Evolutionary conservation across 2,113 vertebrate genomes (phyloP), one percentile per base, ranked within the genome.

Genomic region (Psilopsiagon aymara): DNA sequence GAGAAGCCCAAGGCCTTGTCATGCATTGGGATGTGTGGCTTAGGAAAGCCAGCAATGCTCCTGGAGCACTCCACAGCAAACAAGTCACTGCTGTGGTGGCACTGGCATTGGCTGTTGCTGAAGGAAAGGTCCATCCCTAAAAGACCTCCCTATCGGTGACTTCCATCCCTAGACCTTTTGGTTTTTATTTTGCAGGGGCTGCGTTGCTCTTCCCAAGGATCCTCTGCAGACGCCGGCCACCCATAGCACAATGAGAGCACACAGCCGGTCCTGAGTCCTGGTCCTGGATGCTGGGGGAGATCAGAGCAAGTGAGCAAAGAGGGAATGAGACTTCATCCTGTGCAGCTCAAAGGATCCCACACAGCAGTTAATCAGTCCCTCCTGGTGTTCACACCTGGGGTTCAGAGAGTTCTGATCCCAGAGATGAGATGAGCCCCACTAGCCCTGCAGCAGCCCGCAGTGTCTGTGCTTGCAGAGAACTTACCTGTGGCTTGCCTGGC

Each of bases 171-270:
- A 35, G 64, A 53, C 7, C 24, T 67, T 49, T 11, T 20, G 84
- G n/a, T 2, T 60, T 91, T 82, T 52, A 5, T 82, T 82, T 91
- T 69, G 25, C 75, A 93, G 90, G 71, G 23, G 2, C 11, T 59
- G 64, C 10, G 31, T 29, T 41, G 20, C n/a, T 76, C 18, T 31
- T 43, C 25, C 20, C 16, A 25, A 25, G 66, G 88, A 86, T 39
- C 51, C 64, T 71, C 33, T 81, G 49, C 46, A 82, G 43, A 37
- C 17, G n/a, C 55, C 51, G 70, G 76, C 9, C 15, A 21, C 55
- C 5, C 9, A 0, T 10, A 43, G 46, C 0, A 0, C 33, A 51
- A 23, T 86, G 68, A 93, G 14, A 37, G 39, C 29, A 5, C 29
- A 6, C 33, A 59, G 31, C 11, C 2, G 2, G 49, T 10, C 67